Evolutionary conservation across 2,888 invertebrate genomes (phyloP), one percentile per base, ranked within the genome.

Genomic region (Drosophila borborema): DNA sequence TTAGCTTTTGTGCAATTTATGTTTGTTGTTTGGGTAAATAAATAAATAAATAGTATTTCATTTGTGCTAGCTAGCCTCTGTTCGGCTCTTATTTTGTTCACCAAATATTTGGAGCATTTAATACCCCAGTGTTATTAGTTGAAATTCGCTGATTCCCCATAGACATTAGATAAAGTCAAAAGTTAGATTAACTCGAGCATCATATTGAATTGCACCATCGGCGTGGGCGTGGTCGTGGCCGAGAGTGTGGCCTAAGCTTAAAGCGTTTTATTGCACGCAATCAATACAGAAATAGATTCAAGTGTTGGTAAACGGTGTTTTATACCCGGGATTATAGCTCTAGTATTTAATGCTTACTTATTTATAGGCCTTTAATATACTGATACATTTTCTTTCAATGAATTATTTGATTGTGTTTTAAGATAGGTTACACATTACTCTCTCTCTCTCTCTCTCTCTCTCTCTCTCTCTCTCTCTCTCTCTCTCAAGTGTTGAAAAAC

Each of bases 1-100:
- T 77, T 72, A 58, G 60, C 72, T 65, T 68, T 43, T 74, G 60
- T 61, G 59, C 65, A 70, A 64, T 64, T 74, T 61, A 43, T 64
- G 49, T 64, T 64, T 59, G 73, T 31, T 16, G 38, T 41, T 41
- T 49, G 40, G 53, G 56, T 46, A 53, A 46, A 60, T 66, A 65
- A 77, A 64, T 63, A 78, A 78, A 74, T 61, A 72, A 72, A 67
- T 62, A 53, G 53, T 62, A 54, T 64, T 77, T 70, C 36, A 58
- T 65, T 65, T 63, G 56, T 53, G 59, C 49, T n/a, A n/a, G n/a
- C 14, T 43, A 40, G 46, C 40, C 40, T 18, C 40, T 34, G 62
- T 48, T 63, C 43, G 9, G 36, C 36, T 63, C 18, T 62, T 62
- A 53, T 45, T 63, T n/a, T 31, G 43, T 10, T 48, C 36, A 28